Conservation (phyloP, 2,797 vertebrate genomes). For the Gephyroberyx darwinii region DNA sequence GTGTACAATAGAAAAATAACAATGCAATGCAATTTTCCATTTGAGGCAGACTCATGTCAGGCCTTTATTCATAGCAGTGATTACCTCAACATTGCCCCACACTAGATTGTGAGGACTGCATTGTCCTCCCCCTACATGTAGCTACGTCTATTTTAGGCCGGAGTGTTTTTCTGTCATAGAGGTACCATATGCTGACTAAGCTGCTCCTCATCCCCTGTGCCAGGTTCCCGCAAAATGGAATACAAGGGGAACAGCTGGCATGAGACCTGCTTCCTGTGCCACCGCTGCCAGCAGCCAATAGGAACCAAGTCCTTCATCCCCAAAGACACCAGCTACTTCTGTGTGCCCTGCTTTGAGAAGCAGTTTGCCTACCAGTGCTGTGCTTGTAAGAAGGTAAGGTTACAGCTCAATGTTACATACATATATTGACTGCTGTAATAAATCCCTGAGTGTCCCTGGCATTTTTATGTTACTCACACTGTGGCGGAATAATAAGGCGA, state of each 20-base stretch:
- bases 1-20: not conserved
- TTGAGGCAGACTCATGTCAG: not conserved
- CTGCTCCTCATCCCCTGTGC: constrained; percentile 60
- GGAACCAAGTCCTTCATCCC: constrained; percentile 96
- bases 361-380: constrained; percentile 93
- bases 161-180: constrained; percentile 53
- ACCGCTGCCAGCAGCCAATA: constrained; percentile 91
- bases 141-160: constrained; percentile 49
- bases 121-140: constrained; percentile 32
- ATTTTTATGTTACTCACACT: constrained; percentile 24
- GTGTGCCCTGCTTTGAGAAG: constrained; percentile 94
- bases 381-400: constrained; percentile 93
- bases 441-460: constrained; percentile 39
- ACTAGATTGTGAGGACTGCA: constrained; percentile 37
- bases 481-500: constrained; percentile 10
- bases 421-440: constrained; percentile 34
- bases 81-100: not conserved
- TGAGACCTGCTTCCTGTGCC: constrained; percentile 95
- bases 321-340: constrained; percentile 91
- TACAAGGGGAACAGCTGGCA: constrained; percentile 97
- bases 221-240: constrained; percentile 98
- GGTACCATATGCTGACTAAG: constrained; percentile 72
- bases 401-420: constrained; percentile 27
- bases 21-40: not conserved
- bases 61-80: constrained; percentile 4